Conservation (phyloP, 2,797 vertebrate genomes). For the Pelobates cultripes region DNA sequence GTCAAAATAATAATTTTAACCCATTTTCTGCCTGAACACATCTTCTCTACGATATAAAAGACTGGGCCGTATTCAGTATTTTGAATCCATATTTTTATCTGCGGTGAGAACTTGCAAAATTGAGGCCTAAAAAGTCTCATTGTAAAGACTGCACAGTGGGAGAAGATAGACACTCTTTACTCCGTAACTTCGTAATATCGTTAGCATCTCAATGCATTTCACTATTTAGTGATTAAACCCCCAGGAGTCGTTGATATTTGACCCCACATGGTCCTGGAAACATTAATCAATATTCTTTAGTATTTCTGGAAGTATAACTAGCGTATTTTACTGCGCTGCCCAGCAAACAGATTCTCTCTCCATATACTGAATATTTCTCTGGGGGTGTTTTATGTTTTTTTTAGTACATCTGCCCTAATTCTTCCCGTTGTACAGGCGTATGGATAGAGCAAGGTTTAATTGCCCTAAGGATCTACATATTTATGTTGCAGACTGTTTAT, state of each 20-base stretch:
- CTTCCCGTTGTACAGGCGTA: slow-evolving; percentile 57
- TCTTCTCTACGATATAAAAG: neutral
- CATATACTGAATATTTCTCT: slow-evolving; percentile 58
- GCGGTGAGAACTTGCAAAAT: too few species aligned
- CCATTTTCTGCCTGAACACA: neutral
- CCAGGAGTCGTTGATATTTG: slow-evolving; percentile 7
- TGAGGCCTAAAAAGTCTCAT: too few species aligned
- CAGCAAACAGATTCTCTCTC: slow-evolving; percentile 66
- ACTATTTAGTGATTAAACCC: too few species aligned
- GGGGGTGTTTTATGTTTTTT: slow-evolving; percentile 13
- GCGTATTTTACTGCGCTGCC: slow-evolving; percentile 64
- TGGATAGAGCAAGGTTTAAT: slow-evolving; percentile 64
- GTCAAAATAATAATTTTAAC: neutral
- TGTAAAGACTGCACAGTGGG: too few species aligned
- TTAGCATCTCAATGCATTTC: too few species aligned
- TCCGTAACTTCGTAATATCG: too few species aligned
- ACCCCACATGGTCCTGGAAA: slow-evolving; percentile 31
- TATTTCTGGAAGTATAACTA: slow-evolving; percentile 56
- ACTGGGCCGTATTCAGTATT: too few species aligned
- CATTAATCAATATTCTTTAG: slow-evolving; percentile 14
- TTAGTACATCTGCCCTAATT: slow-evolving; percentile 58
- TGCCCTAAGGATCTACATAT: slow-evolving; percentile 71
- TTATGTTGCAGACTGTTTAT: slow-evolving; percentile 72
- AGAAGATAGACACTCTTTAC: too few species aligned
- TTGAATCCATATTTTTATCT: too few species aligned